Conservation (phyloP, 2,888 invertebrate genomes). For the Pogonocherus hispidulus region DNA sequence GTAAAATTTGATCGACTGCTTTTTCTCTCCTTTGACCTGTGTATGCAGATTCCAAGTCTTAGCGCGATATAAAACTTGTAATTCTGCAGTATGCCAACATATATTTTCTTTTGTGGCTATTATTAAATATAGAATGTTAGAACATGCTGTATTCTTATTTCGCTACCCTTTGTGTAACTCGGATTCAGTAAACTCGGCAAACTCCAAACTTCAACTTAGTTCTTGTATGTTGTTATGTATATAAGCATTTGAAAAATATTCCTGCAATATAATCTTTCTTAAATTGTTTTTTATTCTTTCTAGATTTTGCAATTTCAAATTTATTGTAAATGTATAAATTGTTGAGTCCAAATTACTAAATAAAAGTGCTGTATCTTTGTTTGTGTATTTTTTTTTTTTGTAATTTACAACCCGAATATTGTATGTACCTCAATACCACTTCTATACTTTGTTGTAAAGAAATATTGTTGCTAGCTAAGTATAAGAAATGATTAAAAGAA, state of each 20-base stretch:
- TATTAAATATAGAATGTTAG: constrained; percentile 60
- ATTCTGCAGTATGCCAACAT: constrained; percentile 51
- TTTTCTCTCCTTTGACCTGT: constrained; percentile 46
- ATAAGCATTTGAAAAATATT: constrained; percentile 29
- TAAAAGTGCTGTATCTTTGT: constrained; percentile 35
- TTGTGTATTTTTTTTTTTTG: neutral
- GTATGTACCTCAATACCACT: too few species aligned
- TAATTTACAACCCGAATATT: too few species aligned
- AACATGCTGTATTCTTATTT: constrained; percentile 56
- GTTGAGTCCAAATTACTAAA: constrained; percentile 54
- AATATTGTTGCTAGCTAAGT: too few species aligned
- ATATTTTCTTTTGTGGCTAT: constrained; percentile 61
- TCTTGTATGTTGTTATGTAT: constrained; percentile 37
- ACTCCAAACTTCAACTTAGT: constrained; percentile 46
- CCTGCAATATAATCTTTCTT: constrained; percentile 37
- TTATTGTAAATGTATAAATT: constrained; percentile 57
- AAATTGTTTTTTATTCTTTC: constrained; percentile 31
- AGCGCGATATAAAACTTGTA: constrained; percentile 43
- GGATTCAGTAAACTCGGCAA: constrained; percentile 46
- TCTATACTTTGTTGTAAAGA: too few species aligned
- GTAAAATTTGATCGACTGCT: constrained; percentile 63
- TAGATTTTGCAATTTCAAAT: constrained; percentile 47
- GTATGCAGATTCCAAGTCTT: constrained; percentile 42
- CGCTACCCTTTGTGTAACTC: constrained; percentile 37
- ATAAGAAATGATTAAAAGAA: too few species aligned